A percentile compares a stretch with the other conserved stretches of the same genome.
phyloP scores from a whole-genome alignment of 2,113 vertebrate genomes.

The Hippoglossus stenolepis region DNA sequence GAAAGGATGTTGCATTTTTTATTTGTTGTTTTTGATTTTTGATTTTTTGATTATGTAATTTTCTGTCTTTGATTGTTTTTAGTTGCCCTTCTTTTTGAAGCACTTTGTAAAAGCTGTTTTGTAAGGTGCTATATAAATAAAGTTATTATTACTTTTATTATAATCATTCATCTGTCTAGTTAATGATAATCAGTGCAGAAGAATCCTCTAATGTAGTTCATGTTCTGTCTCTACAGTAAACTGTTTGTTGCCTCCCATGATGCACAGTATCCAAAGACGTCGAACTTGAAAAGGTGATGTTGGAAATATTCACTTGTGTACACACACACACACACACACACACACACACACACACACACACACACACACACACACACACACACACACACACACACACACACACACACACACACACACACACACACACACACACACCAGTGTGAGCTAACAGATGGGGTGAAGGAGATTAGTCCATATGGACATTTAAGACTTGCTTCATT shows the following conservation, averaged over 20 bases:
- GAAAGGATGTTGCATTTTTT: too few species aligned
- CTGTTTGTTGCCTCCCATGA: conserved; percentile 10
- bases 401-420: conserved; percentile 8
- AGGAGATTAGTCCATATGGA: conserved; percentile 72
- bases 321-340: neutral
- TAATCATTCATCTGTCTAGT: neutral
- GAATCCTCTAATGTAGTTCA: conserved; percentile 9
- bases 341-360: conserved; percentile 24
- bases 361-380: neutral
- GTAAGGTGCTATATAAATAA: too few species aligned
- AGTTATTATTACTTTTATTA: too few species aligned
- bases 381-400: conserved; percentile 7
- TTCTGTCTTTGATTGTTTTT: too few species aligned
- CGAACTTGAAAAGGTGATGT: conserved; percentile 12
- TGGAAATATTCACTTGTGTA: conserved; percentile 4
- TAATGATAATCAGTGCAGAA: neutral
- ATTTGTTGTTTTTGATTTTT: too few species aligned
- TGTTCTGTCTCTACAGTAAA: conserved; percentile 8
- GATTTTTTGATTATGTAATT: too few species aligned
- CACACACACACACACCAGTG: conserved; percentile 12
- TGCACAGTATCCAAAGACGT: conserved; percentile 29
- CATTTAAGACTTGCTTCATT: conserved; percentile 65
- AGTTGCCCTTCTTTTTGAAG: too few species aligned
- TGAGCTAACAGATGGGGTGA: conserved; percentile 72
- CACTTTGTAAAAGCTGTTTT: too few species aligned